Base-by-base conservation (phyloP, 30 jellyfish, hydroid and myxozoan species). In the Catostylus mosaicus region DNA sequence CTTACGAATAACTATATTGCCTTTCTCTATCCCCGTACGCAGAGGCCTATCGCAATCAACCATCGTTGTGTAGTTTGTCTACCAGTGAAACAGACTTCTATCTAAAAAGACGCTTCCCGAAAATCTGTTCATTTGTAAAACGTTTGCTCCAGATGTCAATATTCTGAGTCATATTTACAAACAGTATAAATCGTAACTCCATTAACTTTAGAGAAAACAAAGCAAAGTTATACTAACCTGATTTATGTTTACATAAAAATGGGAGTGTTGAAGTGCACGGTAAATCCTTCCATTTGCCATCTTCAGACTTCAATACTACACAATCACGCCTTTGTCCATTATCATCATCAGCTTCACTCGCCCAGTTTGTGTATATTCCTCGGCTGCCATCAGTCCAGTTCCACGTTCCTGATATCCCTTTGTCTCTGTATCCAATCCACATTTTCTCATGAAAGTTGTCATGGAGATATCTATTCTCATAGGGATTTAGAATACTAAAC, bases 371-470 rank as follows among this genome's bases (percentile, higher is more conserved):
- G 82, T 87, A 93, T 24, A 93, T 93, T 18, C 96, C 86, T 35
- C 87, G 64, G 62, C 96, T 86, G 3, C 94, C 75, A 60, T 93
- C 98, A 16, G 98, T 93, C 98, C 98, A 93, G 88, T 83, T 93
- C 98, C 98, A 93, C 1, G 83, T 37, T 3, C 98, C 98, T 34
- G 88, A 92, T 96, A 85, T 91, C 35, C 93, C 92, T 40, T 67
- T 79, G 36, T 93, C 98, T 51, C 97, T 89, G 72, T 93, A 93
- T 27, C 98, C 98, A 37, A 93, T 93, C 98, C 98, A 93, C 33
- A 87, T 65, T 70, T 86, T 87, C 90, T 93, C 97, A 64, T 93
- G 95, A 57, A 87, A 57, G 82, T 87, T 93, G 76, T 93, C 98
- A 26, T 86, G 95, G 84, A 93, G 80, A 59, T 93, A 93, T 56